A percentile compares a stretch with the other conserved stretches of the same genome.
phyloP scores from a whole-genome alignment of 2,113 vertebrate genomes.

The Sterna hirundo region DNA sequence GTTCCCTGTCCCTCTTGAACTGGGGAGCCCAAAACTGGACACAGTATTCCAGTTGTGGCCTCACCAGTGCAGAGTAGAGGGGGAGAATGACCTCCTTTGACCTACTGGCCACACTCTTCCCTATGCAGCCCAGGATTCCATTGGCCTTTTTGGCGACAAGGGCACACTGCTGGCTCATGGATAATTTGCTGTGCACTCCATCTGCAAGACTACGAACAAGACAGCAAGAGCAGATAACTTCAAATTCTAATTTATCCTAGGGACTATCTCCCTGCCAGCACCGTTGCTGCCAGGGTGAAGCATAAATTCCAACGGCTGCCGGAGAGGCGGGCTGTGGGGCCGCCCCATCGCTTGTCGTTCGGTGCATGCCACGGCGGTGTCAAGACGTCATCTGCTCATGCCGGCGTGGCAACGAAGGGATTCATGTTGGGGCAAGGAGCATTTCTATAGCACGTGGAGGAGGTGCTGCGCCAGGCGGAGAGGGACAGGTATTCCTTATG shows the following conservation, averaged over 20 bases:
- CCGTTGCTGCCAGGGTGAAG: fast-evolving
- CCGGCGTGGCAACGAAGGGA: not conserved
- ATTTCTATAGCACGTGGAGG: not conserved
- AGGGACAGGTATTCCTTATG: not conserved
- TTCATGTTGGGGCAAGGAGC: fast-evolving
- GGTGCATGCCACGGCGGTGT: fast-evolving
- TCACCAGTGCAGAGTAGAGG: no score
- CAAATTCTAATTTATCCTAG: not conserved
- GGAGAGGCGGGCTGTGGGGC: fast-evolving
- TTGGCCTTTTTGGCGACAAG: no score
- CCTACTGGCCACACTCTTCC: no score
- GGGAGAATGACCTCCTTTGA: no score
- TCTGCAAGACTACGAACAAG: not conserved
- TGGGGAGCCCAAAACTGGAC: no score
- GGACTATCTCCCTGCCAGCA: not conserved
- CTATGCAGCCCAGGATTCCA: no score
- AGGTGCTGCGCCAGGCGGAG: fast-evolving
- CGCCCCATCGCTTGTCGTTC: fast-evolving
- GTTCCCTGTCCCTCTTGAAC: no score
- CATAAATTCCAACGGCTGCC: not conserved
- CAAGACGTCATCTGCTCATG: not conserved
- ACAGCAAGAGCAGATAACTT: not conserved
- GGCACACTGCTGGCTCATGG: no score
- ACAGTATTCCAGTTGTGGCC: no score
- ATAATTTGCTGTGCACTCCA: no score